Conservation (phyloP, 2,888 invertebrate species). For the Trachelus stipa region DNA sequence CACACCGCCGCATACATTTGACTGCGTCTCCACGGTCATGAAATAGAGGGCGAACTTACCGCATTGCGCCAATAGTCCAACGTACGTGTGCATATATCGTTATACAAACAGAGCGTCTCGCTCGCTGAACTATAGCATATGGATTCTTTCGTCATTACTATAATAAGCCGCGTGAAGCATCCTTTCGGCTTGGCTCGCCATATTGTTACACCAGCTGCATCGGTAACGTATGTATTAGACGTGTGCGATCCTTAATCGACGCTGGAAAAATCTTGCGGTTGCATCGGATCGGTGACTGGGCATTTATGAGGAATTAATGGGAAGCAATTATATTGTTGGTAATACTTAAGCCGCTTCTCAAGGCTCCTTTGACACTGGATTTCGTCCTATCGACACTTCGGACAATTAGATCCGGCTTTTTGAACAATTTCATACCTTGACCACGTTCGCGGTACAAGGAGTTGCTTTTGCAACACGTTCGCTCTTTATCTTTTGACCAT, state of each 20-base stretch:
- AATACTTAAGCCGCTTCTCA: not conserved
- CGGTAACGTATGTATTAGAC: not conserved
- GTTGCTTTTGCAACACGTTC: not conserved
- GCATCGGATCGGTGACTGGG: not conserved
- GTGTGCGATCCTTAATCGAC: not conserved
- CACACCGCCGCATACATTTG: constrained; percentile 4
- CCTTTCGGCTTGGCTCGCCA: not conserved
- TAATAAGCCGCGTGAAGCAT: not conserved
- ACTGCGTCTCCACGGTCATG: constrained; percentile 41
- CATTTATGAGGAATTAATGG: not conserved
- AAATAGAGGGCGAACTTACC: constrained; percentile 52
- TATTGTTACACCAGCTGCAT: not conserved
- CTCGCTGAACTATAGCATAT: not conserved
- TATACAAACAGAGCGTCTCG: not conserved
- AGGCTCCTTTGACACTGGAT: not conserved
- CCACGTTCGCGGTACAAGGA: not conserved
- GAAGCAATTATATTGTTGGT: not conserved
- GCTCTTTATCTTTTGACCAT: not conserved
- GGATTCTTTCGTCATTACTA: not conserved
- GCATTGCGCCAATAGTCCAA: constrained; percentile 48
- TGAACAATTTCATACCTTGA: not conserved
- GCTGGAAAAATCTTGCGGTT: not conserved
- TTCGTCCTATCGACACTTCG: not conserved
- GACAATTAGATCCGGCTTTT: not conserved
- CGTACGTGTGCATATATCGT: constrained; percentile 7